Evolutionary conservation across 2,888 invertebrate species (phyloP).

Genomic region (Lepas anatifera): DNA sequence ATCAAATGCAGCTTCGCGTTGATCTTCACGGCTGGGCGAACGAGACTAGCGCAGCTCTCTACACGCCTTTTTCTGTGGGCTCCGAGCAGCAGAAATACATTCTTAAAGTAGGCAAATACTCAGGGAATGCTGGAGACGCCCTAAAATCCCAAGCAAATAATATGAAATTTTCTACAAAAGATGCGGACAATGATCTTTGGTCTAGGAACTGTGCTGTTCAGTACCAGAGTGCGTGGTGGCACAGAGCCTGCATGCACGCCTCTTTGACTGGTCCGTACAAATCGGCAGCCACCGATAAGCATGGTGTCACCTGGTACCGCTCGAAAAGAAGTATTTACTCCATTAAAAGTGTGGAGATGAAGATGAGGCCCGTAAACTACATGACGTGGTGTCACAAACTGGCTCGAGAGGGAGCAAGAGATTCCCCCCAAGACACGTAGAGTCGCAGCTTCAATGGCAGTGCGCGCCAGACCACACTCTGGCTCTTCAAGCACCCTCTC

Average conservation of each 20-base stretch:
- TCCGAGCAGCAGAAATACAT: not conserved
- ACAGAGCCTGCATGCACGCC: not conserved
- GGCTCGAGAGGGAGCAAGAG: no score
- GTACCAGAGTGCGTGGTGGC: not conserved
- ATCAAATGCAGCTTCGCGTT: conserved; percentile 72
- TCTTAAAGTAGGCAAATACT: not conserved
- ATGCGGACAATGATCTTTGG: not conserved
- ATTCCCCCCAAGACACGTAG: no score
- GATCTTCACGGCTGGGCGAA: conserved; percentile 78
- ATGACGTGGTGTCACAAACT: no score
- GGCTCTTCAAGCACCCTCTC: no score
- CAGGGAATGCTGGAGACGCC: not conserved
- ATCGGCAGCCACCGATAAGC: not conserved
- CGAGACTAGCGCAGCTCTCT: not conserved
- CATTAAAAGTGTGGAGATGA: not conserved
- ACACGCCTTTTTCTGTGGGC: not conserved
- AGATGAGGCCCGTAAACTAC: not conserved
- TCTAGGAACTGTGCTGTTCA: not conserved
- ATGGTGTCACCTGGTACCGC: not conserved
- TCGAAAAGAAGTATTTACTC: not conserved
- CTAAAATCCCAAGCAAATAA: not conserved
- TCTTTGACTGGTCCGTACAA: not conserved
- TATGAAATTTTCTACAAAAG: not conserved
- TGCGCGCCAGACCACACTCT: no score
- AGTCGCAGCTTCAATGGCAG: no score